These are phyloP conservation scores for Xiphydria camelus DNA, from an alignment of 2,888 invertebrate species.

Conservation along the genomic window DNA sequence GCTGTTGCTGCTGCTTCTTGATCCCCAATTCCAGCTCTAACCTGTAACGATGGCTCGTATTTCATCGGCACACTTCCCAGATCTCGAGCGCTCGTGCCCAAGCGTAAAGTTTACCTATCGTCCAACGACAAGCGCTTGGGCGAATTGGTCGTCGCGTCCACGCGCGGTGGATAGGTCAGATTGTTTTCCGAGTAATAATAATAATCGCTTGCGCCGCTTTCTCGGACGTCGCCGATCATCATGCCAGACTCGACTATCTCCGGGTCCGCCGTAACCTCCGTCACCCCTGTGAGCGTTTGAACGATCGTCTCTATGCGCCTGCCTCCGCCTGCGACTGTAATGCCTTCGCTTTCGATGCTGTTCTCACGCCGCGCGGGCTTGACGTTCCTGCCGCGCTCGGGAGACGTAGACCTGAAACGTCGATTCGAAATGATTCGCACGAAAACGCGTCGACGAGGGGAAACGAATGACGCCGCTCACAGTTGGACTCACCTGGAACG, in stretches of 20 bases:
- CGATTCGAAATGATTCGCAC: too few relatives aligned
- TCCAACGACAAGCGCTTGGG: slow-evolving; percentile 66
- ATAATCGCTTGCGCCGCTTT: slow-evolving; percentile 41
- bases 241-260: slow-evolving; percentile 28
- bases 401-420: too few relatives aligned
- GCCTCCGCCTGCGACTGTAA: slow-evolving; percentile 30
- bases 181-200: slow-evolving; percentile 49
- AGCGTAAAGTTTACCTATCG: slow-evolving; percentile 56
- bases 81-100: too few relatives aligned
- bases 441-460: not conserved
- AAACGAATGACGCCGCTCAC: not conserved
- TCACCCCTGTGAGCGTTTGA: slow-evolving; percentile 37
- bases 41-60: slow-evolving; percentile 32
- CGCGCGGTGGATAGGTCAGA: slow-evolving; percentile 52
- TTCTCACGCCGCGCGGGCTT: too few relatives aligned
- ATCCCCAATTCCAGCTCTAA: slow-evolving; percentile 65
- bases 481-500: slow-evolving; percentile 43
- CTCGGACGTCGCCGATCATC: slow-evolving; percentile 24
- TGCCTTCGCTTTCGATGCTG: not conserved
- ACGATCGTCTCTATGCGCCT: slow-evolving; percentile 52
- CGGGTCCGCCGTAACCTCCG: slow-evolving; percentile 21
- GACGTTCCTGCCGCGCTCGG: too few relatives aligned
- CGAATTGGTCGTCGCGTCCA: slow-evolving; percentile 53
- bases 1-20: slow-evolving; percentile 48
- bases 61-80: too few relatives aligned